These are phyloP conservation scores for Herminia tarsipennalis DNA, from an alignment of 2,888 invertebrate species.

Conservation along the genomic window DNA sequence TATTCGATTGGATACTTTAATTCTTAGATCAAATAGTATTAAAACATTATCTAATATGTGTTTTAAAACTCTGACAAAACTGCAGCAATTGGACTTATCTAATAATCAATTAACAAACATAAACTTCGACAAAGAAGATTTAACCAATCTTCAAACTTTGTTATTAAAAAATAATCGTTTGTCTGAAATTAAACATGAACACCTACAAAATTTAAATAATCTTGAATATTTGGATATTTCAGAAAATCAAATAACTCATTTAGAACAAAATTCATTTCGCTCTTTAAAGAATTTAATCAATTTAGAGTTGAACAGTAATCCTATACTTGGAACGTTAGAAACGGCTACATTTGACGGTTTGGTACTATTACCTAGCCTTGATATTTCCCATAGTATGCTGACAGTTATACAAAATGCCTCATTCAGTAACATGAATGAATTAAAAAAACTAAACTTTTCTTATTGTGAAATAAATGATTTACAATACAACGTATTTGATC, in stretches of 20 bases:
- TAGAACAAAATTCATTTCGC: constrained; percentile 57
- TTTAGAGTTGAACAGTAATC: constrained; percentile 64
- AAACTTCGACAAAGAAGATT: constrained; percentile 56
- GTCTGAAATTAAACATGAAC: constrained; percentile 48
- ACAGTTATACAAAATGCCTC: constrained; percentile 58
- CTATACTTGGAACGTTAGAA: constrained; percentile 53
- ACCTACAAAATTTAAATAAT: constrained; percentile 48
- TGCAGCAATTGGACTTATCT: constrained; percentile 61
- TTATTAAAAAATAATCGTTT: constrained; percentile 57
- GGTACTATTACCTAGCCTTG: constrained; percentile 56
- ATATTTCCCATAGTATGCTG: constrained; percentile 60
- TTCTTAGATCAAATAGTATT: constrained; percentile 62
- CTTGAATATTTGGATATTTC: constrained; percentile 65
- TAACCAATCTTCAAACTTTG: constrained; percentile 52
- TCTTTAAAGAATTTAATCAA: constrained; percentile 52
- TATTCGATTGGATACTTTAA: constrained; percentile 43
- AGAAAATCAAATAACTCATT: constrained; percentile 57
- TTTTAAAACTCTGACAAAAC: constrained; percentile 50
- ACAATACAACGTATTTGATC: constrained; percentile 58
- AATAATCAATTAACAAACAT: constrained; percentile 58
- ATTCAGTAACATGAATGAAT: constrained; percentile 58
- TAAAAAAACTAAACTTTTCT: constrained; percentile 64
- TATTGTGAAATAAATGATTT: constrained; percentile 54
- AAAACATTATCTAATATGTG: constrained; percentile 47
- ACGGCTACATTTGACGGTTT: constrained; percentile 62